These are phyloP conservation scores for Goniozus legneri DNA, from an alignment of 1,140 invertebrate genomes.

Conservation along the genomic window DNA sequence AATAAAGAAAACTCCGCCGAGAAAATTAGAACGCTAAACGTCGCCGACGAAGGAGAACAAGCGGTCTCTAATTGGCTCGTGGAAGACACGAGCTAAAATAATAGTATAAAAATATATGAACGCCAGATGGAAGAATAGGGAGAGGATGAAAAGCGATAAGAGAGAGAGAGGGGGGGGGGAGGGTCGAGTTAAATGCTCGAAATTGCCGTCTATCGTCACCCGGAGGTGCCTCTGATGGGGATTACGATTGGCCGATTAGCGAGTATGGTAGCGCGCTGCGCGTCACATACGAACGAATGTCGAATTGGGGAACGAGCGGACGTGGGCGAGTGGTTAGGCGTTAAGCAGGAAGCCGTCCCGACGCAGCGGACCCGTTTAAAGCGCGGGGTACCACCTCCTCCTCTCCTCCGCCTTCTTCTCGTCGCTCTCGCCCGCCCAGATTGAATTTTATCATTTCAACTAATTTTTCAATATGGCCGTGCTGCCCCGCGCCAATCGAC, in stretches of 20 bases:
- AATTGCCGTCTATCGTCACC: conserved; percentile 50
- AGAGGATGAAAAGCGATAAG: conserved; percentile 1
- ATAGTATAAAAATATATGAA: no score
- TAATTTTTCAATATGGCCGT: conserved; percentile 47
- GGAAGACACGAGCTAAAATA: no score
- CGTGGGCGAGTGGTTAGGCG: conserved; percentile 51
- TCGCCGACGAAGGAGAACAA: no score
- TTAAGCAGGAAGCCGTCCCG: conserved; percentile 56
- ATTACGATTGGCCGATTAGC: conserved; percentile 52
- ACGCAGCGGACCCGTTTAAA: conserved; percentile 48
- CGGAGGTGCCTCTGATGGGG: conserved; percentile 55
- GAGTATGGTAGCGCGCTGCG: neutral
- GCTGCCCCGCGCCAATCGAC: neutral
- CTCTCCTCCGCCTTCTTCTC: conserved; percentile 6
- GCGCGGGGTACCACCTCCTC: conserved; percentile 17
- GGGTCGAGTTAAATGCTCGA: conserved; percentile 19
- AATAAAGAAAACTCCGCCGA: neutral
- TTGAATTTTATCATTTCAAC: conserved; percentile 46
- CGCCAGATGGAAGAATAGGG: neutral
- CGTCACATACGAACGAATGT: neutral
- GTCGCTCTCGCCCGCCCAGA: conserved; percentile 25
- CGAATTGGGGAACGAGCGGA: conserved; percentile 41
- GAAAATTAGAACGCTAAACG: conserved; percentile 6
- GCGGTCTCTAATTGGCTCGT: no score
- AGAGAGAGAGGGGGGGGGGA: neutral